Evolutionary conservation across 2,888 invertebrate species (phyloP).

Genomic region (Amblyjoppa proteus): DNA sequence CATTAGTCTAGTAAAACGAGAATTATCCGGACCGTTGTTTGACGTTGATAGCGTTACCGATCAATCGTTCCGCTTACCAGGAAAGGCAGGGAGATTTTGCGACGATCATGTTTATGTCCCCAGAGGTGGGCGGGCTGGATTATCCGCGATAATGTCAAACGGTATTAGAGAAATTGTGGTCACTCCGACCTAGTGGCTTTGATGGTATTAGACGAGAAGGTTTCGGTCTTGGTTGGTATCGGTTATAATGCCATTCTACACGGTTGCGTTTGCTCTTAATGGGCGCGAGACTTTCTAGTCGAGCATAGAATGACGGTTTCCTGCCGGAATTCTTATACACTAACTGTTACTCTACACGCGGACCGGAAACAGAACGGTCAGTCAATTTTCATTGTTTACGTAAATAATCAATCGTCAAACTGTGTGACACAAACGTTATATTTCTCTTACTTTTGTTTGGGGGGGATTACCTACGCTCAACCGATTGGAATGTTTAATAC

Average conservation of each 20-base stretch:
- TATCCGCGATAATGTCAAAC: slow-evolving; percentile 51
- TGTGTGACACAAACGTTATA: not conserved
- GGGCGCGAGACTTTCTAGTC: no score
- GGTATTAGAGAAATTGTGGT: slow-evolving; percentile 56
- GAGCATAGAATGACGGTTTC: no score
- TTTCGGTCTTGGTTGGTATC: not conserved
- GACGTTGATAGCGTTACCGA: not conserved
- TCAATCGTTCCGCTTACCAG: not conserved
- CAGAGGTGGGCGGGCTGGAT: slow-evolving; percentile 54
- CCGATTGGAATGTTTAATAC: no score
- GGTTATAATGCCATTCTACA: not conserved
- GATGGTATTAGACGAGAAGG: slow-evolving; percentile 34
- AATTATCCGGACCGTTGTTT: not conserved
- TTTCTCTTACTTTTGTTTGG: not conserved
- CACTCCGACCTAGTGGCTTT: not conserved
- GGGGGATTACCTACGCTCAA: no score
- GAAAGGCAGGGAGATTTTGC: not conserved
- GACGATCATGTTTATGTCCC: not conserved
- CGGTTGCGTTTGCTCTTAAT: not conserved
- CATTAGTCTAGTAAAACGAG: not conserved
- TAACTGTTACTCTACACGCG: not conserved
- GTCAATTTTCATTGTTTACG: not conserved
- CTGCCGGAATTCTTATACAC: no score
- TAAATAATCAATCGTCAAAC: no score
- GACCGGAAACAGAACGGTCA: not conserved